Base-by-base conservation (phyloP, 1,140 invertebrate genomes). In the Caerostris extrusa region DNA sequence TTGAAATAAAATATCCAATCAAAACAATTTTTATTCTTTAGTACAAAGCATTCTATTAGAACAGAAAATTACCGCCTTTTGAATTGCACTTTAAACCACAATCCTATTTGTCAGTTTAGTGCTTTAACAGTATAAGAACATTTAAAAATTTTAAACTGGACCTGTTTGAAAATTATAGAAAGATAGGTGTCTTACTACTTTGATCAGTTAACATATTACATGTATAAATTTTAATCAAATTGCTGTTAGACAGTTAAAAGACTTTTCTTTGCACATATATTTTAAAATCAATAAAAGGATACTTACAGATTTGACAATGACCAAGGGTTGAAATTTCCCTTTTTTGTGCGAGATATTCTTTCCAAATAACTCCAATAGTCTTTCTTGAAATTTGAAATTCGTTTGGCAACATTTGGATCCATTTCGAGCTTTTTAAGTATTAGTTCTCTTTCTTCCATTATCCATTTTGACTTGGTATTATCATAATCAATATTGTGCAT, bases 251-350 rank as follows among this genome's bases (percentile, higher is more conserved):
- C 12, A n/a, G 64, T 7, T n/a, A 12, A 14, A 67, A 7, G 64
- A 12, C 5, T 3, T 12, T 12, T n/a, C 3, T 67, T 67, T 5
- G 3, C 3, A n/a, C n/a, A 67, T 12, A 67, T 81, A 8, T 3
- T 12, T 7, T 55, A 34, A 19, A 19, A 58, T 12, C 19, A 19
- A 19, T 19, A 7, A 19, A 58, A 12, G 34, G 34, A n/a, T 60
- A 91, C 90, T 91, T 82, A 91, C 90, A 91, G 8, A 60, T 81
- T 91, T 50, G 69, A 58, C 10, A 91, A 58, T 57, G 71, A 7
- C 12, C 55, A 81, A 5, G 90, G 90, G 17, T 91, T 34, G 61
- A 91, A 91, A 61, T 91, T 91, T 53, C 69, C 56, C 60, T 17
- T 91, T 82, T 61, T 60, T 17, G 90, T 53, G 7, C 90, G 69